Evolutionary conservation across 2,113 vertebrate species (phyloP).

Genomic region (Python bivittatus): DNA sequence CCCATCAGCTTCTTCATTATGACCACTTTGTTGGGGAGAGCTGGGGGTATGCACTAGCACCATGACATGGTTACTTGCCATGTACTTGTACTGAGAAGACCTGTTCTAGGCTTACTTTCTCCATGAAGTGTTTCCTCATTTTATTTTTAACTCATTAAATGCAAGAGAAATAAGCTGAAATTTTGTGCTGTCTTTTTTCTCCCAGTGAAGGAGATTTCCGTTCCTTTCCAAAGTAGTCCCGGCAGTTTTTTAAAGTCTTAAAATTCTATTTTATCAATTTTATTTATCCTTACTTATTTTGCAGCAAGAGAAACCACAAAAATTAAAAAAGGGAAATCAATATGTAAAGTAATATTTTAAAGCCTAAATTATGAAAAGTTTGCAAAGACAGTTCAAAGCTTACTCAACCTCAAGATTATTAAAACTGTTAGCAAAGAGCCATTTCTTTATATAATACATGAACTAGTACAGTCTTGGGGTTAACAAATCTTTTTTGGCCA

Average conservation of each 20-base stretch:
- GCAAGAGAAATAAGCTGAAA: neutral
- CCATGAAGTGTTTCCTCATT: slow-evolving; percentile 31
- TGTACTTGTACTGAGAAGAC: neutral
- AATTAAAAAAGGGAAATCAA: neutral
- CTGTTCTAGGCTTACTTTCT: slow-evolving; percentile 6
- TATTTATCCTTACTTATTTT: neutral
- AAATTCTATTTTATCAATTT: neutral
- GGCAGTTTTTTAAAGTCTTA: neutral
- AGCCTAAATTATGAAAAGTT: neutral
- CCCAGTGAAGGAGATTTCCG: neutral
- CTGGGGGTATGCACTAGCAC: neutral
- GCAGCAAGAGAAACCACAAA: neutral
- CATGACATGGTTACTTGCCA: neutral
- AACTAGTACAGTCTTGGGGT: neutral
- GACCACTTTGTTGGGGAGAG: neutral
- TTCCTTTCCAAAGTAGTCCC: neutral
- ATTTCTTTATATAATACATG: neutral
- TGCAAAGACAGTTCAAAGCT: neutral
- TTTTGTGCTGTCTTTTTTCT: slow-evolving; percentile 30
- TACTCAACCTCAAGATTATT: neutral
- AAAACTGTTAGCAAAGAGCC: neutral
- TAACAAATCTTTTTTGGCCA: neutral
- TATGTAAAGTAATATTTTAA: neutral
- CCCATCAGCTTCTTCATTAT: slow-evolving; percentile 36
- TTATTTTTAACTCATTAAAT: slow-evolving; percentile 62